A percentile compares a stretch with the other conserved stretches of the same genome.
phyloP scores from a whole-genome alignment of 2,797 vertebrate species.

The Acanthiza pusilla region DNA sequence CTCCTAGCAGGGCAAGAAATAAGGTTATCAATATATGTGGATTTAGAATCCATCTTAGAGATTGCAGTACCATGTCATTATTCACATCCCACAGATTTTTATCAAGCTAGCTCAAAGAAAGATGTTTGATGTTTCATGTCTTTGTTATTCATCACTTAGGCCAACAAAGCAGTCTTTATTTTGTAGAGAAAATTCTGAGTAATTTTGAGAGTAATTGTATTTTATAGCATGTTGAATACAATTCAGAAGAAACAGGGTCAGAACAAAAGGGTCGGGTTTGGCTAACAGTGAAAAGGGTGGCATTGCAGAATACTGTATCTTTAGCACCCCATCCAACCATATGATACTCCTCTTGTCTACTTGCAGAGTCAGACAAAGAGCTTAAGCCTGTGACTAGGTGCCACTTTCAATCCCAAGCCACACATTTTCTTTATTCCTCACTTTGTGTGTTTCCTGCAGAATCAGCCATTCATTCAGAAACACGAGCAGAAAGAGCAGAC shows the following conservation, averaged over 20 bases:
- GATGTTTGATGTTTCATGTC: not conserved
- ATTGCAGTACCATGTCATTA: not conserved
- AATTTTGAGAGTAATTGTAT: not conserved
- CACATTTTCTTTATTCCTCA: not conserved
- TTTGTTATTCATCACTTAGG: not conserved
- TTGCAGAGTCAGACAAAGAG: not conserved
- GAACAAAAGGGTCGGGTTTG: not conserved
- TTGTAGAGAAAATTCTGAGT: not conserved
- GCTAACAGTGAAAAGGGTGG: not conserved
- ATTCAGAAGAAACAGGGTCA: not conserved
- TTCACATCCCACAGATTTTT: not conserved
- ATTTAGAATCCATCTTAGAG: not conserved
- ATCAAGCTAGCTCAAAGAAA: not conserved
- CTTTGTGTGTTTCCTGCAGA: not conserved
- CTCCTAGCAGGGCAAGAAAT: conserved; percentile 65
- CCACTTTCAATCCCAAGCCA: not conserved
- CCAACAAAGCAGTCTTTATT: not conserved
- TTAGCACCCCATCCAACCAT: not conserved
- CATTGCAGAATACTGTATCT: not conserved
- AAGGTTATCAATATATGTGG: not conserved
- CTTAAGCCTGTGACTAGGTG: not conserved
- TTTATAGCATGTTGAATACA: not conserved
- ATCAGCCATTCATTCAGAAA: not conserved
- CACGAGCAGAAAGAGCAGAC: not conserved
- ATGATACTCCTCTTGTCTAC: not conserved